A percentile compares a stretch with the other conserved stretches of the same genome.
These are phyloP conservation scores for Agrotis ipsilon DNA, from an alignment of 2,888 invertebrate genomes.

Conservation along the genomic window DNA sequence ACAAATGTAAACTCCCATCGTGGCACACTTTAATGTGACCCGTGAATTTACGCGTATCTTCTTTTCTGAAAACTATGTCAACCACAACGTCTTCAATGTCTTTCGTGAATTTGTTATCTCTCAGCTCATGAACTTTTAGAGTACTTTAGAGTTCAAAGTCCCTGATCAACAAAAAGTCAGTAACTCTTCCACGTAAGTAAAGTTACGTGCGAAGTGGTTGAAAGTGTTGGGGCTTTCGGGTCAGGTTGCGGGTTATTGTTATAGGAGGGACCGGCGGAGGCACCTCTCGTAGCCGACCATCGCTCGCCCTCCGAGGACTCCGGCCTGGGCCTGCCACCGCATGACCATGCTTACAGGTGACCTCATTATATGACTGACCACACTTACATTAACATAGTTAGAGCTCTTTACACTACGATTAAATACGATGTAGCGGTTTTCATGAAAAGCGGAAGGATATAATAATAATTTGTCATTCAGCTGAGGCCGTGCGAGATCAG, in stretches of 20 bases:
- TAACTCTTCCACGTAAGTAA: slow-evolving; percentile 52
- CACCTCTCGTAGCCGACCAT: slow-evolving; percentile 93
- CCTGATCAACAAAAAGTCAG: slow-evolving; percentile 36
- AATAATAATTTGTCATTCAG: slow-evolving; percentile 41
- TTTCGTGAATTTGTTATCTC: slow-evolving; percentile 28
- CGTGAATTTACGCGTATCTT: slow-evolving; percentile 32
- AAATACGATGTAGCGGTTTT: slow-evolving; percentile 29
- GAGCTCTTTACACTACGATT: slow-evolving; percentile 45
- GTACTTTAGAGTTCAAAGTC: slow-evolving; percentile 41
- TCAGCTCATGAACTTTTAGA: slow-evolving; percentile 26
- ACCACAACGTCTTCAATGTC: slow-evolving; percentile 46
- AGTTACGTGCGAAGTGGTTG: slow-evolving; percentile 55
- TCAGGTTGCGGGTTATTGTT: slow-evolving; percentile 91
- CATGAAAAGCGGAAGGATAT: slow-evolving; percentile 38
- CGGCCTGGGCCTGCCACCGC: slow-evolving; percentile 96
- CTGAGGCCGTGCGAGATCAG: slow-evolving; percentile 46
- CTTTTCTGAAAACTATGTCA: slow-evolving; percentile 42
- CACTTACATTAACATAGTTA: slow-evolving; percentile 64
- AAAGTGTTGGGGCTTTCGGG: slow-evolving; percentile 73
- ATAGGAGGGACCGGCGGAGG: slow-evolving; percentile 90
- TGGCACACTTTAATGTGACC: slow-evolving; percentile 27
- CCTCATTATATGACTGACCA: slow-evolving; percentile 73
- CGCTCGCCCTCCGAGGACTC: slow-evolving; percentile 98
- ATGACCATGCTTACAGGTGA: slow-evolving; percentile 93
- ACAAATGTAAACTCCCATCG: slow-evolving; percentile 33